Evolutionary conservation across 92 coral and sea anemone species (phyloP), one percentile per base, ranked within the genome.

Genomic region (Montipora capitata): DNA sequence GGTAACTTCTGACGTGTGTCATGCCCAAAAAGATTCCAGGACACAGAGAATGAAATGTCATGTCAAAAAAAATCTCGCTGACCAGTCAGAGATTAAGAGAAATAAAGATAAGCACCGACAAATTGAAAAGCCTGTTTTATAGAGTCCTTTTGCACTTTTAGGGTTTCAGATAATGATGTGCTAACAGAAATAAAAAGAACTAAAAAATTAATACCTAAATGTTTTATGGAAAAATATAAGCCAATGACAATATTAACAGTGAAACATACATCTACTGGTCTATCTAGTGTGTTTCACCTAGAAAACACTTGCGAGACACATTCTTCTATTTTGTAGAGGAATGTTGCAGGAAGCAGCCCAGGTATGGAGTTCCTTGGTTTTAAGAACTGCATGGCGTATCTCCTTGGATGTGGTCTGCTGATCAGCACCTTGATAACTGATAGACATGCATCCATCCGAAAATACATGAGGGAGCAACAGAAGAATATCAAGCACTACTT

Each of bases 401-500:
- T 93, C 11, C 74, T 93, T 68, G 95, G 93, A 16, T 70, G 85
- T 88, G 90, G 95, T 44, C 75, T 89, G 10, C 40, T 56, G 17
- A 92, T 83, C 65, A 70, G 78, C 16, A 72, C 96, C 4, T 77
- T 87, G 10, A 84, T 90, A 54, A 78, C 96, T 7, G 96, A 93
- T 66, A 44, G 94, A 48, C 96, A 90, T 52, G 41, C 88, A 5
- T 67, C 84, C 3, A 90, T 93, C 38, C 7, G 73, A 3, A 90
- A 87, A 27, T 69, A 93, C 69, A 90, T 87, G 92, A 77, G 92
- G 38, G 92, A 87, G 68, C 68, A 79, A 40, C 88, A 45, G 68
- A 12, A 67, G 13, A 58, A 86, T 40, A 88, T 93, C 80, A 93
- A 65, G 68, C 96, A 93, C 79, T 93, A 90, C 85, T 93, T 89